Percentiles rank a stretch among this genome's conserved stretches.
Evolutionary conservation across 2,797 vertebrate genomes (phyloP).

Genomic region (Kryptolebias ocellatus): DNA sequence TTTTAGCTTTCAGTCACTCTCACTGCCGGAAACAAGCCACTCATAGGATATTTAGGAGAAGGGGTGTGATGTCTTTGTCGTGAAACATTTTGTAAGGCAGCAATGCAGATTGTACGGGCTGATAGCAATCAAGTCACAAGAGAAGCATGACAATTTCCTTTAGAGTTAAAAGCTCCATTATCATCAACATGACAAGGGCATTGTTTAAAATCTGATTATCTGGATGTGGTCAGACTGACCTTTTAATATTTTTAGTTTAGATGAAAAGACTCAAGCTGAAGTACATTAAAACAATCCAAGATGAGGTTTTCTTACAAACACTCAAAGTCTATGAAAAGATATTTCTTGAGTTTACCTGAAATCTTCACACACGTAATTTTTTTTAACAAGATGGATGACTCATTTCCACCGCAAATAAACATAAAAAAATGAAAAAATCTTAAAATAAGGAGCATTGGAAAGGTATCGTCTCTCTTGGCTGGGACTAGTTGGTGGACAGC

Average conservation of each 20-base stretch:
- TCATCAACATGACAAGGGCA: not conserved
- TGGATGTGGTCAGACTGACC: not conserved
- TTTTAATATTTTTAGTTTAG: too few species aligned
- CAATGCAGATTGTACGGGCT: slow-evolving; percentile 13
- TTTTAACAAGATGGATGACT: too few species aligned
- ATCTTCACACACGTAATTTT: too few species aligned
- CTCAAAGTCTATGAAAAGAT: too few species aligned
- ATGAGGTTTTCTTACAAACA: too few species aligned
- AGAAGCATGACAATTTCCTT: slow-evolving; percentile 6
- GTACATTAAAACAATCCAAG: not conserved
- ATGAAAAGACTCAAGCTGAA: not conserved
- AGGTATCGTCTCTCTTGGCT: too few species aligned
- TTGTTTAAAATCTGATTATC: slow-evolving; percentile 1
- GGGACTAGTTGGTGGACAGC: too few species aligned
- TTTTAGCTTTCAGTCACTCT: slow-evolving; percentile 40
- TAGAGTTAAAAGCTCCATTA: not conserved
- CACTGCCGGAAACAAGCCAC: slow-evolving; percentile 11
- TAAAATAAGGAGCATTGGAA: too few species aligned
- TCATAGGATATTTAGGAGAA: slow-evolving; percentile 27
- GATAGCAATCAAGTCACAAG: slow-evolving; percentile 11
- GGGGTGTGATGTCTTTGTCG: slow-evolving; percentile 22
- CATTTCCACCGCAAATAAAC: too few species aligned
- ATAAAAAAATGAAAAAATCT: too few species aligned
- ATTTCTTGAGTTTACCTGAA: too few species aligned
- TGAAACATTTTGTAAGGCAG: slow-evolving; percentile 29